Evolutionary conservation across 2,113 vertebrate genomes (phyloP).

Genomic region (Gopherus evgoodei): DNA sequence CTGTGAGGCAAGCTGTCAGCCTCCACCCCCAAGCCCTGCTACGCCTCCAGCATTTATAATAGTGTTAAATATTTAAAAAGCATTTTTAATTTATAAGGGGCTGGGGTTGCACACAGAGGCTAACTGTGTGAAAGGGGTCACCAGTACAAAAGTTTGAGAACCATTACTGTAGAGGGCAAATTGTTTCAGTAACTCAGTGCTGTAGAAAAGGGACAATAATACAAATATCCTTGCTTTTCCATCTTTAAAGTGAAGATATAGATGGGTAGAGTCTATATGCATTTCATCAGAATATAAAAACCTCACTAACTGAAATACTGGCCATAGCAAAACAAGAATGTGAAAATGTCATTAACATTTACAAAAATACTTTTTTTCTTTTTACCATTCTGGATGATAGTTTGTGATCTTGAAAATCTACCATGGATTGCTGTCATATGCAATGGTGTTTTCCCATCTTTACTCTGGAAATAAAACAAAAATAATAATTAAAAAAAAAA

Average conservation of each 20-base stretch:
- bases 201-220: background rate
- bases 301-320: background rate
- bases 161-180: background rate
- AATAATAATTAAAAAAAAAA: background rate
- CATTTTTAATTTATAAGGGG: too few species aligned
- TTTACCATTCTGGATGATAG: constrained; percentile 97
- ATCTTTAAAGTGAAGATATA: background rate
- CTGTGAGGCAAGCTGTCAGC: too few species aligned
- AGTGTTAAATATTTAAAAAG: too few species aligned
- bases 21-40: too few species aligned
- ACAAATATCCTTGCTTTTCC: background rate
- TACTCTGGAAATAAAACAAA: constrained; percentile 86
- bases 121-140: too few species aligned
- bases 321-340: background rate
- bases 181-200: background rate
- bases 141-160: too few species aligned
- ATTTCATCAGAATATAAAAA: background rate
- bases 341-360: background rate
- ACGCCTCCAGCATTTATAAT: too few species aligned
- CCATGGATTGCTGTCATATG: constrained; percentile 99
- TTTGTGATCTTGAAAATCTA: constrained; percentile 98
- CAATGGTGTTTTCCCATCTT: constrained; percentile 98
- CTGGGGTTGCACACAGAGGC: too few species aligned
- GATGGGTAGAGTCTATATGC: background rate
- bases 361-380: background rate